Evolutionary conservation across 2,797 vertebrate species (phyloP).

Genomic region (Ataeniobius toweri): DNA sequence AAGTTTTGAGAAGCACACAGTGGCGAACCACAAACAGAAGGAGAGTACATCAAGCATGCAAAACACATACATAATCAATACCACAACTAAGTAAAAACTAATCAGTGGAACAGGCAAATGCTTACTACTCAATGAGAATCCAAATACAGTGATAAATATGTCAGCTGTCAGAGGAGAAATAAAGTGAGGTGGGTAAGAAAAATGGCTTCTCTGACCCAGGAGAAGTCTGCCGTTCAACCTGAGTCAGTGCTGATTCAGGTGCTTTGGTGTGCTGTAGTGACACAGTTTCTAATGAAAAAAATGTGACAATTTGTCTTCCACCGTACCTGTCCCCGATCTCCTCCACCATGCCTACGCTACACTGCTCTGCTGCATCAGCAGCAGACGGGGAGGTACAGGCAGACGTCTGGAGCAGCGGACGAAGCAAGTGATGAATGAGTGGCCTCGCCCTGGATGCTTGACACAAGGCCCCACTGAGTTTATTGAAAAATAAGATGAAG

Average conservation of each 20-base stretch:
- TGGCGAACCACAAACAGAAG: conserved; percentile 38
- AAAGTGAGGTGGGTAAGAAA: conserved; percentile 18
- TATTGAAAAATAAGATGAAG: conserved; percentile 56
- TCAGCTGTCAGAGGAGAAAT: conserved; percentile 16
- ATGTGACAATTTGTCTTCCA: conserved; percentile 76
- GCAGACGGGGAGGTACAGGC: conserved; percentile 53
- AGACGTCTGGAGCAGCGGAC: conserved; percentile 56
- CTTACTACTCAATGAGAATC: conserved; percentile 30
- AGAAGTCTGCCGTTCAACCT: conserved; percentile 57
- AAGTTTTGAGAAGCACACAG: conserved; percentile 47
- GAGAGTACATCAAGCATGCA: conserved; percentile 12
- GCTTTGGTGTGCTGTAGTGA: conserved; percentile 54
- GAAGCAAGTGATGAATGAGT: conserved; percentile 65
- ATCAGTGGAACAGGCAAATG: conserved; percentile 14
- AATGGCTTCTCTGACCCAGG: conserved; percentile 45
- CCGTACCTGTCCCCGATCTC: conserved; percentile 51
- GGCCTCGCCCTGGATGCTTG: conserved; percentile 26
- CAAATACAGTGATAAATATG: conserved; percentile 21
- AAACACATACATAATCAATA: conserved; percentile 5
- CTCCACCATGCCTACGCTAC: conserved; percentile 52
- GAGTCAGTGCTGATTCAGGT: conserved; percentile 78
- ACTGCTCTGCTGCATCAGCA: conserved; percentile 76
- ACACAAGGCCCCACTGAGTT: conserved; percentile 38
- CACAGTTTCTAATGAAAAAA: conserved; percentile 73
- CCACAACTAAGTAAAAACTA: conserved; percentile 22